Evolutionary conservation across 2,113 vertebrate species (phyloP).

Genomic region (Dunckerocampus dactyliophorus): DNA sequence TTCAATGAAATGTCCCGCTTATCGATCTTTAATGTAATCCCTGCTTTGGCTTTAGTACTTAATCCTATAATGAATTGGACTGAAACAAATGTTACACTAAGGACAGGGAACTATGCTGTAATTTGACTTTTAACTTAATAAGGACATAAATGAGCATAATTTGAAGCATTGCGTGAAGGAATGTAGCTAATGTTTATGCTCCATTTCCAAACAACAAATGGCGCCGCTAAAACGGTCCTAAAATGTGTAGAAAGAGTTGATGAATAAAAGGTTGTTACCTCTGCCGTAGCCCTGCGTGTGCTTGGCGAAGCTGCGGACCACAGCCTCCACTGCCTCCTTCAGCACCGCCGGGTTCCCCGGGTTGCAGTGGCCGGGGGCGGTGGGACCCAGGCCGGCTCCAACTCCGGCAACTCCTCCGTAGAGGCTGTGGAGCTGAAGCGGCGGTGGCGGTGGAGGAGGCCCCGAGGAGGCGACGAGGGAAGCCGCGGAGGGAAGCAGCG

Average conservation of each 20-base stretch:
- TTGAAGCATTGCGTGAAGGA: neutral
- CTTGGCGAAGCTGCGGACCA: conserved; percentile 94
- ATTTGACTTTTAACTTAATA: no score
- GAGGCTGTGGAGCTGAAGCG: conserved; percentile 77
- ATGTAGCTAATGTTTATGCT: conserved; percentile 3
- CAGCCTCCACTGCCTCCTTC: conserved; percentile 92
- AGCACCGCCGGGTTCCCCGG: conserved; percentile 85
- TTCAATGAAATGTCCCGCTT: neutral
- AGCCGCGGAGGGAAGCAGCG: conserved; percentile 58
- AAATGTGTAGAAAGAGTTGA: neutral
- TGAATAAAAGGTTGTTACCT: conserved; percentile 67
- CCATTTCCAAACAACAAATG: conserved; percentile 32
- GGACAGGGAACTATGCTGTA: no score
- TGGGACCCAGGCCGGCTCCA: conserved; percentile 66
- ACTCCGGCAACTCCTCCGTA: conserved; percentile 67
- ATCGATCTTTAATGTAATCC: conserved; percentile 32
- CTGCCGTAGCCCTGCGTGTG: conserved; percentile 95
- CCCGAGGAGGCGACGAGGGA: conserved; percentile 65
- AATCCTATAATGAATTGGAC: conserved; percentile 17
- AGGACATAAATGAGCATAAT: neutral
- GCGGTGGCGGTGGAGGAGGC: conserved; percentile 76
- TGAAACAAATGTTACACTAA: neutral
- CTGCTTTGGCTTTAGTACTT: neutral
- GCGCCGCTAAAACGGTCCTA: conserved; percentile 37
- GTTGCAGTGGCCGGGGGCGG: conserved; percentile 65